Evolutionary conservation across 1,140 invertebrate genomes (phyloP).

Genomic region (Papilio xuthus): DNA sequence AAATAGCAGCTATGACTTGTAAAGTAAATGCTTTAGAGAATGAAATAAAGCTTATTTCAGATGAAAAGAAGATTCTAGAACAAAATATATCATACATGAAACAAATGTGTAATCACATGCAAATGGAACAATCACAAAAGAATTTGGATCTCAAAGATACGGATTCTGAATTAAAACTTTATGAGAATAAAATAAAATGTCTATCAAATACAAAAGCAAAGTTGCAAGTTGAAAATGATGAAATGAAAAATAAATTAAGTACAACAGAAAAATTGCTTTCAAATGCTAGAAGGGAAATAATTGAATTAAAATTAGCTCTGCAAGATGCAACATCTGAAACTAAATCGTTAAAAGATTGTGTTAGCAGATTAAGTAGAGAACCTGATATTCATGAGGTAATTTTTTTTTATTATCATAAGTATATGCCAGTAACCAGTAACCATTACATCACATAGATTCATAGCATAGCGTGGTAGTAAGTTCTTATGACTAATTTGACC

Average conservation of each 20-base stretch:
- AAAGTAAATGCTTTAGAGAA: conserved; percentile 73
- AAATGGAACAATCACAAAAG: conserved; percentile 62
- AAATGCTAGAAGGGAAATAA: conserved; percentile 75
- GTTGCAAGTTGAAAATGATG: conserved; percentile 64
- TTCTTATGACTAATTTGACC: too few species aligned
- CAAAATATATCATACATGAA: conserved; percentile 78
- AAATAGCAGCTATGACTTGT: conserved; percentile 70
- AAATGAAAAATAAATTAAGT: conserved; percentile 65
- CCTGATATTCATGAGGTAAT: conserved; percentile 58
- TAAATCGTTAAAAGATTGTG: conserved; percentile 67
- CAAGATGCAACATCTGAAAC: conserved; percentile 79
- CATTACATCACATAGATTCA: too few species aligned
- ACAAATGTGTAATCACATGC: conserved; percentile 74
- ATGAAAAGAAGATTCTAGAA: conserved; percentile 71
- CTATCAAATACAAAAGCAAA: conserved; percentile 67
- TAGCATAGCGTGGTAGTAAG: too few species aligned
- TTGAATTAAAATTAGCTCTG: conserved; percentile 76
- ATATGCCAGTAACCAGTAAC: too few species aligned
- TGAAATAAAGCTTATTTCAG: conserved; percentile 73
- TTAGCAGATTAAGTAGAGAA: conserved; percentile 62
- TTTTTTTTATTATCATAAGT: conserved; percentile 59
- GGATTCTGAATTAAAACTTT: conserved; percentile 73
- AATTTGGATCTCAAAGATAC: conserved; percentile 55
- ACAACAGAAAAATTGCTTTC: conserved; percentile 74
- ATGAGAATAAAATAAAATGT: conserved; percentile 75